Evolutionary conservation across 2,113 vertebrate species (phyloP).

Genomic region (Leucopsar rothschildi): DNA sequence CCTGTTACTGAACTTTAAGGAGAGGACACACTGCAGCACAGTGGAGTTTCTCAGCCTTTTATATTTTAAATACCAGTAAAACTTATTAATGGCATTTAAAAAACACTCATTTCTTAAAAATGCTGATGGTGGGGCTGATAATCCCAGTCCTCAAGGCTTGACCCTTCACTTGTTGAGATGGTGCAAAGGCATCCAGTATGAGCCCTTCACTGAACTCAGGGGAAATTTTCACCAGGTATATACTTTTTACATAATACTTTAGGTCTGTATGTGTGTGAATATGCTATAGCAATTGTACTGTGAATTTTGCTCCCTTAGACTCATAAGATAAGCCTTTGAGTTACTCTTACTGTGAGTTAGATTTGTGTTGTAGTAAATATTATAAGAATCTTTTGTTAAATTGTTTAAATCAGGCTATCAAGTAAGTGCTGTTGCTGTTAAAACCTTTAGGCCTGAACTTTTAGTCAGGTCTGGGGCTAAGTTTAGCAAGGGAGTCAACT

Average conservation of each 20-base stretch:
- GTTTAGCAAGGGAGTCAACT: not conserved
- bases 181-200: not conserved
- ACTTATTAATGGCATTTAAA: not conserved
- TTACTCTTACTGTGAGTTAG: not conserved
- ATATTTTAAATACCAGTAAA: not conserved
- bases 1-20: not conserved
- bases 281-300: not conserved
- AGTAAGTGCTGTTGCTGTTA: not conserved
- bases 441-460: not conserved
- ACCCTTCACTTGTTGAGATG: not conserved
- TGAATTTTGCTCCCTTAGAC: not conserved
- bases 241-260: not conserved
- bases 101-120: not conserved
- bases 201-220: not conserved
- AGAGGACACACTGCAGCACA: not conserved
- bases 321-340: not conserved
- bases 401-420: not conserved
- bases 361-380: not conserved
- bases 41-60: not conserved
- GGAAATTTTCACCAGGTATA: not conserved
- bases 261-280: not conserved
- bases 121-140: accelerated
- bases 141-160: not conserved
- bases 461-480: not conserved
- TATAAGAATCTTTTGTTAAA: not conserved